Evolutionary conservation across 2,113 vertebrate species (phyloP).

Genomic region (Nematolebias whitei): DNA sequence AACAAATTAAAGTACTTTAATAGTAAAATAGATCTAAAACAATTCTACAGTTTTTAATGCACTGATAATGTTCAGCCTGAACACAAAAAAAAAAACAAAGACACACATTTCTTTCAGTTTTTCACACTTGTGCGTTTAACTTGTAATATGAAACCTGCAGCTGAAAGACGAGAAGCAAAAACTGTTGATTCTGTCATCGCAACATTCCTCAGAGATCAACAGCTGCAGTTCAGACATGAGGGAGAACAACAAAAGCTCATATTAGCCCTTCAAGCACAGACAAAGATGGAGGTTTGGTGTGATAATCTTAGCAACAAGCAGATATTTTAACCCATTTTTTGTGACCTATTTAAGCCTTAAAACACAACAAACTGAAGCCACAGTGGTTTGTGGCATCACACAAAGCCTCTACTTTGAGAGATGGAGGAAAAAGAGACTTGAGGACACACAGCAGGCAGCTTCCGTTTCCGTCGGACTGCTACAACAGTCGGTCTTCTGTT

Average conservation of each 20-base stretch:
- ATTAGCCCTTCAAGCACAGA: conserved; percentile 10
- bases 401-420: conserved; percentile 16
- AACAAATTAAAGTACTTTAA: no score
- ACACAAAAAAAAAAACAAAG: no score
- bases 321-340: conserved; percentile 18
- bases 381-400: conserved; percentile 21
- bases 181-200: background rate
- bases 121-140: no score
- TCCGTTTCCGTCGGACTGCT: conserved; percentile 56
- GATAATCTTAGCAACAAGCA: conserved; percentile 49
- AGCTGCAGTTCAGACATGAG: background rate
- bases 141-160: no score
- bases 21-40: no score
- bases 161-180: no score
- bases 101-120: no score
- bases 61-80: no score
- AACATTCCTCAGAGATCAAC: background rate
- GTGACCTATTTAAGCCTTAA: conserved; percentile 3
- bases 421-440: conserved; percentile 28
- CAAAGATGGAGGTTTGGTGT: conserved; percentile 19
- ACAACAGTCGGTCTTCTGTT: conserved; percentile 64
- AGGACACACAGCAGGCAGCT: conserved; percentile 48
- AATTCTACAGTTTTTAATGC: no score
- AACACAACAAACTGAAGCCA: conserved; percentile 23
- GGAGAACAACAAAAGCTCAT: conserved; percentile 16